A percentile compares a stretch with the other conserved stretches of the same genome.
Conservation (phyloP, 2,113 vertebrate species). For the Periophthalmodon schlosseri region DNA sequence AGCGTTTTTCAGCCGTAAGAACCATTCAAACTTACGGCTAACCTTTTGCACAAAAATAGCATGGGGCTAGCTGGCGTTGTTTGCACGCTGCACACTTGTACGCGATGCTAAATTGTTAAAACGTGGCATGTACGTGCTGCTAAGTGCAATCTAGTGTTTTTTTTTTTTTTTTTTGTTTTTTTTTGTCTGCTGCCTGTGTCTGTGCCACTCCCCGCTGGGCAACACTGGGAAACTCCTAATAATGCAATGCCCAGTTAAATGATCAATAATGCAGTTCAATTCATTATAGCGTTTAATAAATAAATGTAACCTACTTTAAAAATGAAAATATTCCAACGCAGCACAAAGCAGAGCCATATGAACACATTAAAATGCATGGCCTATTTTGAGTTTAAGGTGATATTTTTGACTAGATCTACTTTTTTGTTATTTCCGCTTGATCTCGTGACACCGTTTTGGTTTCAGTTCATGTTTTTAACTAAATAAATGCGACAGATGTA, state of each 20-base stretch:
- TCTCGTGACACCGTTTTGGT: constrained; percentile 33
- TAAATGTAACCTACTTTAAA: not conserved
- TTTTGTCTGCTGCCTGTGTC: not conserved
- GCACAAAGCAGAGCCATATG: too few species aligned
- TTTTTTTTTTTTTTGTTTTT: too few species aligned
- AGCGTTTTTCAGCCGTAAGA: constrained; percentile 9
- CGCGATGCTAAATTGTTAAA: not conserved
- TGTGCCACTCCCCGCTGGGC: constrained; percentile 4
- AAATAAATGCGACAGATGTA: not conserved
- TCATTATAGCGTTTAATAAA: not conserved
- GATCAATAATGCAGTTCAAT: not conserved
- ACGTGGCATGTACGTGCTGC: not conserved
- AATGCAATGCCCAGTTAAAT: not conserved
- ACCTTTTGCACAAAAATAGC: rapidly evolving
- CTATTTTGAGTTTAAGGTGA: not conserved
- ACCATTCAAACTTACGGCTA: too few species aligned
- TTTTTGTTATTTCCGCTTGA: constrained; percentile 31
- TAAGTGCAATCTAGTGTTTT: not conserved
- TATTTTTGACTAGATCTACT: not conserved
- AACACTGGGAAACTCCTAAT: not conserved
- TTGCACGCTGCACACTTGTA: not conserved
- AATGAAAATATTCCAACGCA: too few species aligned
- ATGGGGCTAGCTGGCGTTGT: not conserved
- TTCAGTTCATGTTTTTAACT: not conserved
- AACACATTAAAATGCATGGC: not conserved